Conservation (phyloP, 2,888 invertebrate species). For the Drosophila fulvimacula region DNA sequence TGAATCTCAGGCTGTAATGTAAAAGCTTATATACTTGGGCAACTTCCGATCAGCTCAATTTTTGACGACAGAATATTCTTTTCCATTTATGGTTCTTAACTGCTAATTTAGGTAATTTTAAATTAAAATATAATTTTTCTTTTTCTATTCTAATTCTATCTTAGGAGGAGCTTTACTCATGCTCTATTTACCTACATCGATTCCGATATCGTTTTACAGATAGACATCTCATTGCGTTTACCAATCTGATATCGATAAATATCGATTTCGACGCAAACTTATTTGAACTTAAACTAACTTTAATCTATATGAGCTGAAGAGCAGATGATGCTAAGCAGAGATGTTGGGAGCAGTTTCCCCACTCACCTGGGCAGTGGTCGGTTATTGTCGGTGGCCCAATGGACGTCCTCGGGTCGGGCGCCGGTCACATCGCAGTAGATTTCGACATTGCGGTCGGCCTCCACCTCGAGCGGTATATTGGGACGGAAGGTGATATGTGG, state of each 20-base stretch:
- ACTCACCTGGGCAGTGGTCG: slow-evolving; percentile 82
- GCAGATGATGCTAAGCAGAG: background rate
- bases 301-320: background rate
- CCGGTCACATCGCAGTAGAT: slow-evolving; percentile 90
- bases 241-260: background rate
- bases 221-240: background rate
- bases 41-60: too few relatives aligned
- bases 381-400: slow-evolving; percentile 83
- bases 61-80: too few relatives aligned
- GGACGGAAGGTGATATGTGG: slow-evolving; percentile 84
- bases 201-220: background rate
- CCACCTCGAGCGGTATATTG: slow-evolving; percentile 86
- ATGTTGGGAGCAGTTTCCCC: too few relatives aligned
- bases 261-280: background rate
- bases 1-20: too few relatives aligned
- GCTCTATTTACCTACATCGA: too few relatives aligned
- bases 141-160: too few relatives aligned
- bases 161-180: too few relatives aligned
- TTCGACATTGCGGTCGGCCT: slow-evolving; percentile 87
- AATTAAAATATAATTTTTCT: too few relatives aligned
- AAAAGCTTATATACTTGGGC: too few relatives aligned
- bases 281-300: background rate
- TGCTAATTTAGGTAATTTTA: too few relatives aligned
- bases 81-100: too few relatives aligned
- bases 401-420: slow-evolving; percentile 85